Percentiles rank a stretch among this genome's conserved stretches.
Conservation (phyloP, 2,797 vertebrate genomes). For the Lateolabrax maculatus region DNA sequence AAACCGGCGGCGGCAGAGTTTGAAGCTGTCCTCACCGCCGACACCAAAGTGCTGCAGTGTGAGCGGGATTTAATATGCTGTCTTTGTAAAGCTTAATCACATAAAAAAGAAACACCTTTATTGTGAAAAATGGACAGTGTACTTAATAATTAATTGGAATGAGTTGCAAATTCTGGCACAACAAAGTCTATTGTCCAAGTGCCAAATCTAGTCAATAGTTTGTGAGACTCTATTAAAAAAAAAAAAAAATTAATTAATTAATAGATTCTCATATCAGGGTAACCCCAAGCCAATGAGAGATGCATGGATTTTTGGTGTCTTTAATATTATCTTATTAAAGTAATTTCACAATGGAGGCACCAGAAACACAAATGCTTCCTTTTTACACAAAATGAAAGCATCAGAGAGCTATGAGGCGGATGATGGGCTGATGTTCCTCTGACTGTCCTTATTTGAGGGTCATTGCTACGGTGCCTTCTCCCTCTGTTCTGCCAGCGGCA, state of each 20-base stretch:
- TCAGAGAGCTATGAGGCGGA: background rate
- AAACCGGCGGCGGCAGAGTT: background rate
- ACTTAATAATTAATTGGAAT: conserved; percentile 15
- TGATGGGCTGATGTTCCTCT: background rate
- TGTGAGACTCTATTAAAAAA: conserved; percentile 6
- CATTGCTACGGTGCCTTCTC: conserved; percentile 12
- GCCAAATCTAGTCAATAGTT: background rate
- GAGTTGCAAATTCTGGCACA: conserved; percentile 13
- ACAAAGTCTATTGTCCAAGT: background rate
- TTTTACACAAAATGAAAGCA: background rate
- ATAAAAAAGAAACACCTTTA: conserved; percentile 16
- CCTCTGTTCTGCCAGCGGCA: conserved; percentile 24
- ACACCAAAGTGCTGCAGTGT: background rate
- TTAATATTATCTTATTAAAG: background rate
- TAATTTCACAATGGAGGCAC: background rate
- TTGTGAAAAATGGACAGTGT: background rate
- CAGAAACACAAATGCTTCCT: background rate
- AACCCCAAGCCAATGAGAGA: background rate
- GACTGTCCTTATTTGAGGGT: conserved; percentile 38
- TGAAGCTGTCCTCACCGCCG: background rate
- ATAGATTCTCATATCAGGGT: background rate
- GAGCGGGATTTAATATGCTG: conserved; percentile 15
- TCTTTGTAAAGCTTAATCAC: conserved; percentile 23
- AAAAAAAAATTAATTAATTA: background rate
- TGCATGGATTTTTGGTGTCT: background rate